Base-by-base conservation (phyloP, 2,888 invertebrate genomes). In the Ennomos fuscantarius region DNA sequence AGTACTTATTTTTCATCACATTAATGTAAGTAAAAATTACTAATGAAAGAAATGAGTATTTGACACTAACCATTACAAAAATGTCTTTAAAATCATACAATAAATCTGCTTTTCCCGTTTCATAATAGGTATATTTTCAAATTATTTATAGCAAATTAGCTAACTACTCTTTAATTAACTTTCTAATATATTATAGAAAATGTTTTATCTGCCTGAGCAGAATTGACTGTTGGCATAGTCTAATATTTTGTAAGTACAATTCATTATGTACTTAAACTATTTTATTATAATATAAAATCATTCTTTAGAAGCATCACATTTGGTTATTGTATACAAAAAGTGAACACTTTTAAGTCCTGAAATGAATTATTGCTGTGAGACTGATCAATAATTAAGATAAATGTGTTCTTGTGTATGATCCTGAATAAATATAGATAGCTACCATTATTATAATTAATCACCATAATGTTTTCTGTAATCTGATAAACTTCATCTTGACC, bases 1-100 rank as follows among this genome's bases (percentile, higher is more conserved):
- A 89, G 87, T 89, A 89, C 86, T 76, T 80, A 50, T 47, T 68
- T 76, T 79, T 74, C 78, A 84, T 86, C 85, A 87, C 83, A 87
- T 70, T 70, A 70, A 74, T 71, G 69, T 64, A 51, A 51, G 50
- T 63, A 47, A 55, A 53, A 44, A 62, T 65, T 66, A 63, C 63
- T 67, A 68, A 63, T 62, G 65, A 69, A 68, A 68, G 60, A 65
- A 64, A 67, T 60, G 69, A 77, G 75, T 77, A 79, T 73, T 80
- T 64, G 56, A 73, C 36, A 40, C 50, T 42, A 36, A 50, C 31
- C 9, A 9, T 45, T 34, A 71, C 65, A 65, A 69, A 70, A 72
- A 43, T 53, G 24, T 49, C 40, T 39, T 43, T 11, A 34, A 48
- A 55, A 34, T 34, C 47, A 48, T 37, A 39, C 41, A 39, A 49